Evolutionary conservation across 2,113 vertebrate genomes (phyloP).

Genomic region (Odobenus rosmarus): DNA sequence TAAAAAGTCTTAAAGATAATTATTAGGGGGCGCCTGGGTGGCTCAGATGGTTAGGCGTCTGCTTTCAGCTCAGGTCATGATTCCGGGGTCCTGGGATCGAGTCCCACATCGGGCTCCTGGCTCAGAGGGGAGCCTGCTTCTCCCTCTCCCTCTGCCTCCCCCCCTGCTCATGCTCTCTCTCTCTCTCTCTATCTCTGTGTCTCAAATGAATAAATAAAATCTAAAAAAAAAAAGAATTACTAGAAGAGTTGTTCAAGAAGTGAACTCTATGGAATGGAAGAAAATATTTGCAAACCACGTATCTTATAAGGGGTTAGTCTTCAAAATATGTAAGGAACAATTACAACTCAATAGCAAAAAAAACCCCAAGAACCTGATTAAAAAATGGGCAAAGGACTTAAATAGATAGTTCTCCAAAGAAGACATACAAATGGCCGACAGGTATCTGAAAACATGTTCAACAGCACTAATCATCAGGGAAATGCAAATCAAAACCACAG

Average conservation of each 20-base stretch:
- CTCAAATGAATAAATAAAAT: neutral
- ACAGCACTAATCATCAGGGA: neutral
- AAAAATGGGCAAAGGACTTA: neutral
- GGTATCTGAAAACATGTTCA: neutral
- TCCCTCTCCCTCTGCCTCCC: too few species aligned
- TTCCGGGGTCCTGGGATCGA: too few species aligned
- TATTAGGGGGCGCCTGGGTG: neutral
- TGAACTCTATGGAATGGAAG: neutral
- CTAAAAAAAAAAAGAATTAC: constrained; percentile 33
- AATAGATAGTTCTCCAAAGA: neutral
- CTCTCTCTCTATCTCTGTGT: too few species aligned
- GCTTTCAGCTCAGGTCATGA: too few species aligned
- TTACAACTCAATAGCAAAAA: neutral
- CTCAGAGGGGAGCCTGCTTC: too few species aligned
- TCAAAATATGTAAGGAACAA: neutral
- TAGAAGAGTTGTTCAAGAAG: constrained; percentile 21
- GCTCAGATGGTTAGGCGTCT: too few species aligned
- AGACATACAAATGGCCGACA: neutral
- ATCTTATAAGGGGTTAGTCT: neutral
- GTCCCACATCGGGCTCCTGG: too few species aligned
- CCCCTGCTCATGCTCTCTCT: too few species aligned
- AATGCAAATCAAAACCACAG: neutral
- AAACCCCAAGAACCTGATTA: neutral
- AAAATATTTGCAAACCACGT: neutral
- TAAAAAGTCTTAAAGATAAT: neutral